Evolutionary conservation across 2,113 vertebrate genomes (phyloP).

Genomic region (Stomatorhinus ivindoensis): DNA sequence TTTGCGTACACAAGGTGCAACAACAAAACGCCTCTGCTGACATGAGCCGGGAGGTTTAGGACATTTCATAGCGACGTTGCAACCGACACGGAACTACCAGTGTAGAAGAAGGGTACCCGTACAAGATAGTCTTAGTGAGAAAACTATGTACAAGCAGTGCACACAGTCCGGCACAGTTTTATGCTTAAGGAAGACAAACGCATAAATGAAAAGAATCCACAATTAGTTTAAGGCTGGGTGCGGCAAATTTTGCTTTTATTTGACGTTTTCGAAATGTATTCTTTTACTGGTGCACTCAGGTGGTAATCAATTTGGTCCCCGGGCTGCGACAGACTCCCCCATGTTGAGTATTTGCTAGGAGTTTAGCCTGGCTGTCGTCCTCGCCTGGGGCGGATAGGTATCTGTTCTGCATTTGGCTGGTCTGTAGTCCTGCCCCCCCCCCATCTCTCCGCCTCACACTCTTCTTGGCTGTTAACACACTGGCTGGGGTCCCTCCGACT

Average conservation of each 20-base stretch:
- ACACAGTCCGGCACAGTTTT: background rate
- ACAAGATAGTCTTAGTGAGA: background rate
- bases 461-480: conserved; percentile 7
- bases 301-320: background rate
- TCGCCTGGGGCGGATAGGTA: background rate
- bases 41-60: background rate
- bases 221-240: background rate
- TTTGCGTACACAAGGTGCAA: background rate
- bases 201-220: background rate
- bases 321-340: background rate
- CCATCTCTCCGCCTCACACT: background rate
- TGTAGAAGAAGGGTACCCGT: background rate
- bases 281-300: background rate
- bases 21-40: background rate
- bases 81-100: background rate
- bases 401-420: conserved; percentile 15
- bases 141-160: background rate
- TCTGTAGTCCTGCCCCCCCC: background rate
- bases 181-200: background rate
- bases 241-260: background rate
- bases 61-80: background rate
- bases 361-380: conserved; percentile 4
- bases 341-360: conserved; percentile 7
- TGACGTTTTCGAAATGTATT: background rate
- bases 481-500: background rate